phyloP scores from a whole-genome alignment of 2,113 vertebrate species.

The Stigmatopora nigra region DNA sequence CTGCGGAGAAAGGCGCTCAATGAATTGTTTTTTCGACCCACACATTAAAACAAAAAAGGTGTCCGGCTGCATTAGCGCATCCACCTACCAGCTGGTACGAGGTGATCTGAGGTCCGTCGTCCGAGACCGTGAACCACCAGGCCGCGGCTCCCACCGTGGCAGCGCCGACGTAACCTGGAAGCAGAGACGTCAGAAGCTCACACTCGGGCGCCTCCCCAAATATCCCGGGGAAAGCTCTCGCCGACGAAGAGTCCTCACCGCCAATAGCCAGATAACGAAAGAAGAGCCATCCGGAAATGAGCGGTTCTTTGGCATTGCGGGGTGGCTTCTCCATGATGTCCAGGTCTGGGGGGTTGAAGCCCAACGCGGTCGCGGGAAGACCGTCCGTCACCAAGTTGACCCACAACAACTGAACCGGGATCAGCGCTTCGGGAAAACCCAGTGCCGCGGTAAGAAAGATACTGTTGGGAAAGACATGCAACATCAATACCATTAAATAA shows the following conservation, averaged over 20 bases:
- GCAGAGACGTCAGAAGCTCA: constrained; percentile 14
- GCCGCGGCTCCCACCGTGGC: constrained; percentile 94
- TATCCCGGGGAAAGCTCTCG: too few relatives aligned
- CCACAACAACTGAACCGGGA: constrained; percentile 96
- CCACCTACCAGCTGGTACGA: constrained; percentile 89
- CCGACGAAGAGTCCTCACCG: constrained; percentile 72
- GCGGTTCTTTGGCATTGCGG: constrained; percentile 90
- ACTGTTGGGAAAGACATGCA: constrained; percentile 52
- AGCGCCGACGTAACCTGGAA: constrained; percentile 89
- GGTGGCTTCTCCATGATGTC: constrained; percentile 98
- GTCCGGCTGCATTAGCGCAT: not conserved
- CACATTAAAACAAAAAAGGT: too few relatives aligned
- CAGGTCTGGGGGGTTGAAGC: constrained; percentile 95
- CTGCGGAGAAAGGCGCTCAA: constrained; percentile 44
- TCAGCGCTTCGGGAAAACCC: constrained; percentile 96
- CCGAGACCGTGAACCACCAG: constrained; percentile 93
- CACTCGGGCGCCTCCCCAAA: not conserved
- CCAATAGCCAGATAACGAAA: constrained; percentile 96
- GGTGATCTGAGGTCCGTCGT: constrained; percentile 86
- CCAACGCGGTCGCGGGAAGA: constrained; percentile 92
- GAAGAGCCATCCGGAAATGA: constrained; percentile 98
- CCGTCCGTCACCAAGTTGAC: constrained; percentile 98
- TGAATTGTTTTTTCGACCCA: not conserved
- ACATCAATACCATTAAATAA: not conserved
- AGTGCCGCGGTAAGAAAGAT: constrained; percentile 97